Evolutionary conservation across 2,888 invertebrate species (phyloP), one percentile per base, ranked within the genome.

Genomic region (Spicauda simplicius): DNA sequence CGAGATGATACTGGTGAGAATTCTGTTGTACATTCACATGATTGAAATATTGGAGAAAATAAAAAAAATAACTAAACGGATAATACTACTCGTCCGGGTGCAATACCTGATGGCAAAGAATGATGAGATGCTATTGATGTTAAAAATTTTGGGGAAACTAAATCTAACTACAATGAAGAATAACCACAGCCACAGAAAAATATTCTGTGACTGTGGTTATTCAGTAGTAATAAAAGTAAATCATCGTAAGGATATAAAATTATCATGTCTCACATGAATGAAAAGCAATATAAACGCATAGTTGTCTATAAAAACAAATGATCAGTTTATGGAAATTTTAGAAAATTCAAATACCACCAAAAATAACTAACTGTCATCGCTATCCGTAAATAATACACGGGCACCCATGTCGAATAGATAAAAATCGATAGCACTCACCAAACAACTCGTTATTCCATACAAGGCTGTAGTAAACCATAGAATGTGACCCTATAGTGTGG

Each of bases 391-490:
- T 66, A 66, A 66, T 48, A 60, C 65, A 66, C 59, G 45, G 33
- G 54, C 65, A 25, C 30, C 60, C 59, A 48, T 60, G 54, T 66
- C 65, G 65, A 66, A 66, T 60, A 66, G 59, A 66, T 59, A 55
- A 55, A 66, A 66, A 59, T 66, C 65, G 59, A 73, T 70, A 70
- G 69, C 69, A 64, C 54, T 61, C 55, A 72, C 68, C 60, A 64
- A 64, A 53, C 66, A 72, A 73, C 63, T 70, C 70, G 63, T 60
- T 69, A 69, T 67, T 66, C 64, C 57, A 61, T 50, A 67, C 59
- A 54, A 65, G 59, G 59, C 54, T 30, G 37, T 59, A 45, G 33
- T 20, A 54, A 59, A 59, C 30, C 59, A 45, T 66, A 54, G 54
- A 55, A 66, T 33, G 54, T 45, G 33, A 59, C 65, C 48, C 65